Conservation (phyloP, 2,113 vertebrate species). For the Engraulis encrasicolus region DNA sequence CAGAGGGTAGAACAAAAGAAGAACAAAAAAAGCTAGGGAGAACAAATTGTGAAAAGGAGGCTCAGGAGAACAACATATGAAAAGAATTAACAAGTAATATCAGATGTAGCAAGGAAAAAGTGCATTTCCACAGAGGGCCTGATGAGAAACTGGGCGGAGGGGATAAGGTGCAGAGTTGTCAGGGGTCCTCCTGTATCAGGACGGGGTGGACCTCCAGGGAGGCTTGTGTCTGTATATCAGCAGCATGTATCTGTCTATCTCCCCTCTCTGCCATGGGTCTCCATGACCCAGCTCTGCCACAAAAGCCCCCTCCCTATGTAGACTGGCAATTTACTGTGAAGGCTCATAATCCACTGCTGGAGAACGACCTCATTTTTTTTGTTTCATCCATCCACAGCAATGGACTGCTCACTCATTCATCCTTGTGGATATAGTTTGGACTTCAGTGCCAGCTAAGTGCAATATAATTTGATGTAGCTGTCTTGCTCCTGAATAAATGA, state of each 20-base stretch:
- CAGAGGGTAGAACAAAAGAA: slow-evolving; percentile 31
- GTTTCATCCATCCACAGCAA: too few species aligned
- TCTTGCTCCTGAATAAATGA: neutral
- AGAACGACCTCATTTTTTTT: too few species aligned
- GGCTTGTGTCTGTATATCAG: slow-evolving; percentile 36
- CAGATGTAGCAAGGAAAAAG: neutral
- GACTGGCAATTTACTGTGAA: too few species aligned
- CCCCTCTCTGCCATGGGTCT: slow-evolving; percentile 27
- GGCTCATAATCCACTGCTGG: too few species aligned
- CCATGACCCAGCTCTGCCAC: slow-evolving; percentile 24
- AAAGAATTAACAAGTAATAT: slow-evolving; percentile 17
- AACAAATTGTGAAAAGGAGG: too few species aligned
- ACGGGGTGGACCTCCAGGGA: slow-evolving; percentile 32
- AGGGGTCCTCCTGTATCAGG: slow-evolving; percentile 33
- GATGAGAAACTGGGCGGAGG: neutral
- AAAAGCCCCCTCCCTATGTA: too few species aligned
- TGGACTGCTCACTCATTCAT: too few species aligned
- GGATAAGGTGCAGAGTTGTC: slow-evolving; percentile 28
- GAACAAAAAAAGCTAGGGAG: neutral
- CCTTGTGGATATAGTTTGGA: neutral
- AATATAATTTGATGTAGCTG: too few species aligned
- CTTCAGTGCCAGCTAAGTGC: too few species aligned
- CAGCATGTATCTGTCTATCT: slow-evolving; percentile 44
- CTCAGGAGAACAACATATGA: neutral
- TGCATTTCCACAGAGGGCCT: neutral